These are phyloP conservation scores for Epirrhoe tristata DNA, from an alignment of 2,888 invertebrate genomes.

Conservation along the genomic window DNA sequence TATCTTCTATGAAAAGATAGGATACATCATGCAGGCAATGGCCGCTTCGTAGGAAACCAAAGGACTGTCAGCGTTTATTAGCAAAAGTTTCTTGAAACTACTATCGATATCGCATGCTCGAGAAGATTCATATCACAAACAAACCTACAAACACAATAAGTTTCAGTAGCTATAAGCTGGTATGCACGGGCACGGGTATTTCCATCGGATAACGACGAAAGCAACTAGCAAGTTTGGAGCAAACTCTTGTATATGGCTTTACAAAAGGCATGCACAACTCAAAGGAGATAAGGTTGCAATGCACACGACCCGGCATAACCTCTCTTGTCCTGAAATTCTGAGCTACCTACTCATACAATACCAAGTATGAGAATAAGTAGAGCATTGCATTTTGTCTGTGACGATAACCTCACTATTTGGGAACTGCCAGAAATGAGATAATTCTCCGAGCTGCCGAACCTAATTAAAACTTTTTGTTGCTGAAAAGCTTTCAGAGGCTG, in stretches of 20 bases:
- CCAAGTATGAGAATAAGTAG: constrained; percentile 4
- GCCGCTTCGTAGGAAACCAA: not conserved
- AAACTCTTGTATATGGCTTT: constrained; percentile 44
- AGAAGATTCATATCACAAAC: constrained; percentile 9
- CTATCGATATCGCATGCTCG: constrained; percentile 2
- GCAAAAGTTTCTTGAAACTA: constrained; percentile 14
- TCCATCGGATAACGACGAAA: constrained; percentile 24
- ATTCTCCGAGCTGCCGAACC: constrained; percentile 18
- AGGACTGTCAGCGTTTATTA: not conserved
- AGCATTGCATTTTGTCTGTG: constrained; percentile 19
- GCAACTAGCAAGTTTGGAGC: constrained; percentile 44
- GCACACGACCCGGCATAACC: constrained; percentile 46
- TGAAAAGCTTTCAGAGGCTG: constrained; percentile 12
- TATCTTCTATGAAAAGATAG: not conserved
- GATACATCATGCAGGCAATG: not conserved
- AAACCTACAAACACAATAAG: constrained; percentile 9
- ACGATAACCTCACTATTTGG: constrained; percentile 5
- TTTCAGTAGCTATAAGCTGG: constrained; percentile 23
- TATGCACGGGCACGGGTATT: constrained; percentile 3
- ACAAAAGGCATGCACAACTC: constrained; percentile 47
- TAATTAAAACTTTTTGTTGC: constrained; percentile 22
- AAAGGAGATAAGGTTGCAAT: constrained; percentile 56
- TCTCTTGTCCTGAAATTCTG: constrained; percentile 55
- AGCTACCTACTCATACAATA: constrained; percentile 45
- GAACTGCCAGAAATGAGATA: constrained; percentile 19